Percentiles rank a stretch among this genome's conserved stretches.
Evolutionary conservation across 2,888 invertebrate species (phyloP).

Genomic region (Syrista parreyssii): DNA sequence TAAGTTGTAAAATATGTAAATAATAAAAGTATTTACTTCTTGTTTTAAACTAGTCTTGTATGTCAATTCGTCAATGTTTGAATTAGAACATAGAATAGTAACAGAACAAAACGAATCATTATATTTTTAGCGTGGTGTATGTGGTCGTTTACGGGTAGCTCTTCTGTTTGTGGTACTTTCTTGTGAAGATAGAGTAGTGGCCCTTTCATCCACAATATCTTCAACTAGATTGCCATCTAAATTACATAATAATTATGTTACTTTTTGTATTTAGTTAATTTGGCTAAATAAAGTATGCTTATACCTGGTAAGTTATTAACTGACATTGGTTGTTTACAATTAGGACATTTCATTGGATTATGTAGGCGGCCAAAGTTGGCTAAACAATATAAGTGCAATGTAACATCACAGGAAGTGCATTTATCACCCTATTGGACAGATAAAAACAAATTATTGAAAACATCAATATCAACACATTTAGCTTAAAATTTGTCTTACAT

Average conservation of each 20-base stretch:
- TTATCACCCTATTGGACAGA: conserved; percentile 16
- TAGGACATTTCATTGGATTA: conserved; percentile 38
- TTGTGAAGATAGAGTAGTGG: background rate
- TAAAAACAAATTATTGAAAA: conserved; percentile 4
- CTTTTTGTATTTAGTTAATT: too few species aligned
- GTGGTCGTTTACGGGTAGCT: too few species aligned
- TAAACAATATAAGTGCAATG: conserved; percentile 45
- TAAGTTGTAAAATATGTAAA: too few species aligned
- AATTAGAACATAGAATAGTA: too few species aligned
- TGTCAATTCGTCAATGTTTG: too few species aligned
- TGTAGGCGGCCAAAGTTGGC: conserved; percentile 30
- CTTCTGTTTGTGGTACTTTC: too few species aligned
- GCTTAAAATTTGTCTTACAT: conserved; percentile 45
- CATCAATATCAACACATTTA: background rate
- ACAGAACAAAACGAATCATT: background rate
- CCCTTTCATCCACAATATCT: conserved; percentile 9
- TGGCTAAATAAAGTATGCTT: background rate
- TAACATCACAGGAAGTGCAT: conserved; percentile 20
- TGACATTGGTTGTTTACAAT: conserved; percentile 32
- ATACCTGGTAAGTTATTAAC: conserved; percentile 28
- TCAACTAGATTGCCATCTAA: background rate
- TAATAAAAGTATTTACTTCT: too few species aligned
- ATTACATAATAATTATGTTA: too few species aligned
- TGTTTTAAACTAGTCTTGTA: too few species aligned
- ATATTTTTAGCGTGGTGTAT: background rate